Conservation (phyloP, 2,113 vertebrate genomes). For the Cettia cetti region DNA sequence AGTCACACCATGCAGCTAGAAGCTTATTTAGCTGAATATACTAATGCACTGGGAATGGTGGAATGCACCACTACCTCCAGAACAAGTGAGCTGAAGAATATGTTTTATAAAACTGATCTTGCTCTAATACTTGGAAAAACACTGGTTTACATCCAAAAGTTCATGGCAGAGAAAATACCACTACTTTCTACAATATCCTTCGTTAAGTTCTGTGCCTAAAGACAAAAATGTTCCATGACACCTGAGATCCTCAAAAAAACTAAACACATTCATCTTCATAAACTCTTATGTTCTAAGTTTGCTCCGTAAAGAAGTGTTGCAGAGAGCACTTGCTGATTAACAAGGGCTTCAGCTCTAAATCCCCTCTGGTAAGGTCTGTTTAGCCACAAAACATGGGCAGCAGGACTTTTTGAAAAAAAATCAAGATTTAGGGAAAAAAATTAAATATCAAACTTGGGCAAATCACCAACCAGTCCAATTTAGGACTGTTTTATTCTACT, state of each 20-base stretch:
- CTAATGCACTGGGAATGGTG: not conserved
- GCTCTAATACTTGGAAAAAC: not conserved
- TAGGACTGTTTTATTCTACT: not conserved
- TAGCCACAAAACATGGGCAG: not conserved
- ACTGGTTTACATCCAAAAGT: not conserved
- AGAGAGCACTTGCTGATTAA: not conserved
- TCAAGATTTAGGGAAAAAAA: not conserved
- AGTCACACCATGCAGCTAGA: conserved; percentile 23
- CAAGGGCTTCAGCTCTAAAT: not conserved
- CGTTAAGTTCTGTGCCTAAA: not conserved
- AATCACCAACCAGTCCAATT: not conserved
- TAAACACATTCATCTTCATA: rapidly evolving
- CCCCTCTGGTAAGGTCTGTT: not conserved
- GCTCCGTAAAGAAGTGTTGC: not conserved
- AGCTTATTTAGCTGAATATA: not conserved
- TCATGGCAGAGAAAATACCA: not conserved
- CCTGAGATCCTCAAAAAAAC: not conserved
- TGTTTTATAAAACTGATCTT: not conserved
- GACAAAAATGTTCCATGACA: not conserved
- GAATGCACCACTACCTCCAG: not conserved
- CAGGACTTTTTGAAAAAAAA: not conserved
- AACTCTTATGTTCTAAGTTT: not conserved
- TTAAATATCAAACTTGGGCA: not conserved
- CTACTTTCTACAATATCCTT: not conserved
- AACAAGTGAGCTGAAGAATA: not conserved